Evolutionary conservation across 2,113 vertebrate species (phyloP).

Genomic region (Malurus cyaneus): DNA sequence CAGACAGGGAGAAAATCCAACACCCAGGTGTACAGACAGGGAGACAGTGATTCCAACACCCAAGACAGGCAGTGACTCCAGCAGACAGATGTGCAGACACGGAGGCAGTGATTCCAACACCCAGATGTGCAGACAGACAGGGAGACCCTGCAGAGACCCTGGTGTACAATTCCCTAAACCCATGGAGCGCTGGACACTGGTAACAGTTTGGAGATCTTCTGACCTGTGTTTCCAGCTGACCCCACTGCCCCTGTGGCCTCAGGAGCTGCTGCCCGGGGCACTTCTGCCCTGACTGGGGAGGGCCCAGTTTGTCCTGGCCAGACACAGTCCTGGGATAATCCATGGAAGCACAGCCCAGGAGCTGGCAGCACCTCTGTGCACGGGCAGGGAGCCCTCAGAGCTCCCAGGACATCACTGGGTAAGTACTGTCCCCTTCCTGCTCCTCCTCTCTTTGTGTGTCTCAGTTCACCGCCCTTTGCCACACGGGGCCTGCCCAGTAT

Average conservation of each 20-base stretch:
- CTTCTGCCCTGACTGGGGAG: neutral
- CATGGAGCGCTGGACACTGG: neutral
- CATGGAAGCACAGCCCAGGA: neutral
- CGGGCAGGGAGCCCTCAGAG: neutral
- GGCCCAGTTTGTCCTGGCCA: neutral
- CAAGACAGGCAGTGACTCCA: neutral
- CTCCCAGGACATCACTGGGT: neutral
- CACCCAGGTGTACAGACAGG: neutral
- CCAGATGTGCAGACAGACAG: neutral
- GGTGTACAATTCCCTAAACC: neutral
- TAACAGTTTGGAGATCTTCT: neutral
- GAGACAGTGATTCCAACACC: neutral
- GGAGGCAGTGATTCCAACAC: too few relatives aligned
- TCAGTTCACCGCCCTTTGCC: neutral
- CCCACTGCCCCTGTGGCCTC: neutral
- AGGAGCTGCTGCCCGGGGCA: neutral
- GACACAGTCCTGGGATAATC: neutral
- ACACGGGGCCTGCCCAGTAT: accelerated
- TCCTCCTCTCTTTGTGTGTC: too few relatives aligned
- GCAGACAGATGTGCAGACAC: neutral
- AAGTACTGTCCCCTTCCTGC: accelerated
- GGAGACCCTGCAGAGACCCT: neutral
- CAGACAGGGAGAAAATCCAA: too few relatives aligned
- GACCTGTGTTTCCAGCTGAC: neutral
- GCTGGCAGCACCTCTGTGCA: neutral